These are phyloP conservation scores for Drosophila algonquin DNA, from an alignment of 2,888 invertebrate genomes.

Conservation along the genomic window DNA sequence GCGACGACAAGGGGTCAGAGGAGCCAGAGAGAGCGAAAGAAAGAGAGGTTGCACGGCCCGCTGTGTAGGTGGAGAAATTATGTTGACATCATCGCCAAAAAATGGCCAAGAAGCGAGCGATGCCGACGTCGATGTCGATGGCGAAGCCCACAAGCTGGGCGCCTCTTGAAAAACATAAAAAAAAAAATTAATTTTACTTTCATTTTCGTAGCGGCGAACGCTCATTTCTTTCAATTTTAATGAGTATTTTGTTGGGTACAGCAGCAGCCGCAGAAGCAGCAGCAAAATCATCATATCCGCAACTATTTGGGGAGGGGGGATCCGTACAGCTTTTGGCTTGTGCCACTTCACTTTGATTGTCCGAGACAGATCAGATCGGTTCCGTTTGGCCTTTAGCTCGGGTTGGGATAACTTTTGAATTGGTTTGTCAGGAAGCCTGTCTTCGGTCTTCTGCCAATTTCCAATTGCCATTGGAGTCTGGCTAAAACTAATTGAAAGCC, in stretches of 20 bases:
- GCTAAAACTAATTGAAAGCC: slow-evolving; percentile 3
- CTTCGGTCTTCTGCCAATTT: background rate
- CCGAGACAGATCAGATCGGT: slow-evolving; percentile 29
- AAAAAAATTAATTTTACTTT: slow-evolving; percentile 76
- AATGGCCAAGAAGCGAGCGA: slow-evolving; percentile 68
- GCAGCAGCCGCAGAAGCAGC: background rate
- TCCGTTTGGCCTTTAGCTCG: slow-evolving; percentile 25
- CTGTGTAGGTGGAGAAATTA: slow-evolving; percentile 80
- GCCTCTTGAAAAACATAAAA: slow-evolving; percentile 52
- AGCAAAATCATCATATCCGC: slow-evolving; percentile 13
- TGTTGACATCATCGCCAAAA: slow-evolving; percentile 79
- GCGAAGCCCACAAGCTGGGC: slow-evolving; percentile 26
- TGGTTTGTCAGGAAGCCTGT: slow-evolving; percentile 33
- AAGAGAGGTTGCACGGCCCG: slow-evolving; percentile 40
- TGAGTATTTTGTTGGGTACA: slow-evolving; percentile 18
- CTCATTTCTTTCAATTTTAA: slow-evolving; percentile 31
- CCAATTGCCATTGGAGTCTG: slow-evolving; percentile 4
- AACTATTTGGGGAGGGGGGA: slow-evolving; percentile 8
- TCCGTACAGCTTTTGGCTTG: slow-evolving; percentile 23
- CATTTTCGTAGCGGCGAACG: slow-evolving; percentile 62
- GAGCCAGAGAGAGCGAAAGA: slow-evolving; percentile 8
- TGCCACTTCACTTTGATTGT: slow-evolving; percentile 49
- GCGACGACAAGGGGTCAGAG: slow-evolving; percentile 47
- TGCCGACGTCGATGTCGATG: background rate
- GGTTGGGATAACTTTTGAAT: slow-evolving; percentile 21